A percentile compares a stretch with the other conserved stretches of the same genome.
Evolutionary conservation across 1,140 invertebrate species (phyloP).

Genomic region (Sarcophaga peregrina): DNA sequence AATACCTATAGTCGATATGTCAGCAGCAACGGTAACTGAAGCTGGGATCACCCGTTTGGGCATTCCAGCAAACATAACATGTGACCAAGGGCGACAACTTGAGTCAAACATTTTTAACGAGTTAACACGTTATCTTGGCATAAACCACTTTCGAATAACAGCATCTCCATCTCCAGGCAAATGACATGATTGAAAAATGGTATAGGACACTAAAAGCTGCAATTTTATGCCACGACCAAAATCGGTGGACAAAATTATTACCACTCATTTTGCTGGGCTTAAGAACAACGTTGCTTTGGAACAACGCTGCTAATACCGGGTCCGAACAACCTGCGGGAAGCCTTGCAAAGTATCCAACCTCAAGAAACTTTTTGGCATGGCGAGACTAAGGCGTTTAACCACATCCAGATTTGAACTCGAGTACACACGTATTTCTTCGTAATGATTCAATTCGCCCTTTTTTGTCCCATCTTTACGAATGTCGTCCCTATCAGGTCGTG

Average conservation of each 20-base stretch:
- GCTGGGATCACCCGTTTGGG: conserved; percentile 62
- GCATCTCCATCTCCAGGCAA: conserved; percentile 60
- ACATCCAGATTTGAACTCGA: neutral
- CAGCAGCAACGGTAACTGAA: conserved; percentile 45
- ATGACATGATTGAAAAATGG: conserved; percentile 56
- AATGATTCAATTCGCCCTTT: neutral
- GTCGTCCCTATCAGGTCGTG: neutral
- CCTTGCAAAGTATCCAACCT: no score
- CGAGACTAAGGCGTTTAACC: neutral
- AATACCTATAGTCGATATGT: conserved; percentile 56
- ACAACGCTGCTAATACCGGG: conserved; percentile 49
- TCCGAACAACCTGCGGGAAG: no score
- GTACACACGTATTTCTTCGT: neutral
- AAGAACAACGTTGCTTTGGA: conserved; percentile 55
- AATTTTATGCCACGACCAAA: conserved; percentile 47
- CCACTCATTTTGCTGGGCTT: conserved; percentile 54
- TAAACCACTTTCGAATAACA: conserved; percentile 55
- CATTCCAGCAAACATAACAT: conserved; percentile 58
- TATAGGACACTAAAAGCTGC: conserved; percentile 57
- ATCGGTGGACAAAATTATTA: conserved; percentile 53
- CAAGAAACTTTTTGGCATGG: no score
- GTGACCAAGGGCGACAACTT: conserved; percentile 64
- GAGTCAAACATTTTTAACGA: conserved; percentile 51
- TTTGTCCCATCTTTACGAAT: neutral
- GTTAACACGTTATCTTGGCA: conserved; percentile 44